Evolutionary conservation across 1,140 invertebrate species (phyloP).

Genomic region (Drosophila erecta): DNA sequence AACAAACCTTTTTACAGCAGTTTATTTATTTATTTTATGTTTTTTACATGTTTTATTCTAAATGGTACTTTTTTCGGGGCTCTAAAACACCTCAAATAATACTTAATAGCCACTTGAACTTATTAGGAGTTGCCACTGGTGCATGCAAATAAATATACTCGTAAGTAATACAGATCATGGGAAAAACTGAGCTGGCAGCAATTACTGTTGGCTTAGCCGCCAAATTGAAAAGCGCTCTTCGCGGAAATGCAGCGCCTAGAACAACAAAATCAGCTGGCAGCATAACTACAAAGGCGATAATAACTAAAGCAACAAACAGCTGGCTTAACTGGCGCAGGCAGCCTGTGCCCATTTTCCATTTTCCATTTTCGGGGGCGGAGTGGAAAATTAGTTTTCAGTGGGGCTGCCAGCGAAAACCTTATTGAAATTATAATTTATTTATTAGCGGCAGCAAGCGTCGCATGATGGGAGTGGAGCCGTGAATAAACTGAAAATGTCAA

Average conservation of each 20-base stretch:
- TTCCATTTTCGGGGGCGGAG: slow-evolving; percentile 11
- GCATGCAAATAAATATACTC: no score
- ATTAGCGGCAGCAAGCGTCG: slow-evolving; percentile 41
- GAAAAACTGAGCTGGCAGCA: not conserved
- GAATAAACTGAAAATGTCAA: slow-evolving; percentile 63
- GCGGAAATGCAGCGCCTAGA: slow-evolving; percentile 10
- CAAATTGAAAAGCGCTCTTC: slow-evolving; percentile 3
- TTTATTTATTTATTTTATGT: no score
- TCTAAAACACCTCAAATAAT: no score
- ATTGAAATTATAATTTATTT: slow-evolving; percentile 80
- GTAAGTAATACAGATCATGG: no score
- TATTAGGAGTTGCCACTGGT: no score
- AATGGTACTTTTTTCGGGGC: no score
- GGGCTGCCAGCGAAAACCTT: slow-evolving; percentile 47
- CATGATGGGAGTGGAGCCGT: not conserved
- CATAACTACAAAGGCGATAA: slow-evolving; percentile 23
- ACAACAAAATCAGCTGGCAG: not conserved
- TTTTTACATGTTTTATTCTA: no score
- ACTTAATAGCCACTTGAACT: no score
- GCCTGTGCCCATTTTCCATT: slow-evolving; percentile 6
- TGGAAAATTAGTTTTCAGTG: slow-evolving; percentile 58
- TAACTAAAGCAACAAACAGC: slow-evolving; percentile 29
- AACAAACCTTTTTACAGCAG: no score
- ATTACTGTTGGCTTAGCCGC: slow-evolving; percentile 1
- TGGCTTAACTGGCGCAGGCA: not conserved